These are phyloP conservation scores for Danaus chrysippus DNA, from an alignment of 2,888 invertebrate genomes.

Conservation along the genomic window DNA sequence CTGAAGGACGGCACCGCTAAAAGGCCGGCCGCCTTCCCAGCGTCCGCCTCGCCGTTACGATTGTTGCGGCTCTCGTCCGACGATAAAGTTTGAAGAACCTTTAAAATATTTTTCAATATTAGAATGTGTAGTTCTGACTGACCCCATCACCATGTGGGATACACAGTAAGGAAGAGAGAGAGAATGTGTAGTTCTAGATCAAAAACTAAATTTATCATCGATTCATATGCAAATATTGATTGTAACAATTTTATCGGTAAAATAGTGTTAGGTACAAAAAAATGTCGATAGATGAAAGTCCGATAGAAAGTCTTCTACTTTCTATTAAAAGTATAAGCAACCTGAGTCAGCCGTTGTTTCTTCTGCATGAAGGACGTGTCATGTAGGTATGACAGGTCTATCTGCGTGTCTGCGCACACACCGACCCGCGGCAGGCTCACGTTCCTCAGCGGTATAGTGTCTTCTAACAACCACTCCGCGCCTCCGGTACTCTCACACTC, in stretches of 20 bases:
- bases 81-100: constrained; percentile 88
- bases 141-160: too few species aligned
- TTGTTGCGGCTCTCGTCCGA: constrained; percentile 85
- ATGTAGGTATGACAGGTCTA: constrained; percentile 90
- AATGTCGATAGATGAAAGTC: too few species aligned
- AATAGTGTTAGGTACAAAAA: too few species aligned
- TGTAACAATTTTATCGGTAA: too few species aligned
- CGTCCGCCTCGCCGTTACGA: constrained; percentile 77
- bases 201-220: too few species aligned
- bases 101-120: constrained; percentile 9
- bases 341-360: constrained; percentile 89
- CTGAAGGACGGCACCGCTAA: constrained; percentile 94
- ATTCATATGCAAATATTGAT: too few species aligned
- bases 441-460: constrained; percentile 95
- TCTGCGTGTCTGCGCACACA: constrained; percentile 88
- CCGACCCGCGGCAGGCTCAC: constrained; percentile 91
- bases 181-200: too few species aligned
- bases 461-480: constrained; percentile 95
- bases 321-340: constrained; percentile 33
- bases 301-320: not conserved
- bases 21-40: constrained; percentile 79
- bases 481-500: constrained; percentile 99
- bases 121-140: not conserved
- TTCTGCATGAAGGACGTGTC: constrained; percentile 89
- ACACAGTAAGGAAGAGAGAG: too few species aligned